Evolutionary conservation across 2,888 invertebrate genomes (phyloP).

Genomic region (Taphrorychus bicolor): DNA sequence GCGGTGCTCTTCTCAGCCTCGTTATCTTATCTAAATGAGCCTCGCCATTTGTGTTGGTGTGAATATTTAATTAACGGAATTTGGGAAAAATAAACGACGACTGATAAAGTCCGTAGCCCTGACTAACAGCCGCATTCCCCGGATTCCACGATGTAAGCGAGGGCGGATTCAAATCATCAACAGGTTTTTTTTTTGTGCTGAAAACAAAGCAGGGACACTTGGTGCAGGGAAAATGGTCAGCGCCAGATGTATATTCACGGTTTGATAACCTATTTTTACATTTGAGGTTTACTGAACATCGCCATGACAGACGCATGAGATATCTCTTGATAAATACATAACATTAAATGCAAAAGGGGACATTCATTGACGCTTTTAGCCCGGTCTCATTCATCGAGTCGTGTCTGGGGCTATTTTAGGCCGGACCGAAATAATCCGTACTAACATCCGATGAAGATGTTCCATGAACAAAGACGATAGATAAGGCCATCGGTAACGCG

Average conservation of each 20-base stretch:
- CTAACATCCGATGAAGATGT: background rate
- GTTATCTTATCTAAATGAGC: slow-evolving; percentile 49
- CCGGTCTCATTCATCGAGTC: slow-evolving; percentile 13
- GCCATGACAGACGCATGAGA: background rate
- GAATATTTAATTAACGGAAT: slow-evolving; percentile 51
- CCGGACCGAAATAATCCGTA: slow-evolving; percentile 13
- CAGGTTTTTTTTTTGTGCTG: background rate
- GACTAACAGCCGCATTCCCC: slow-evolving; percentile 22
- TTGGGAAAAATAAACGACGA: slow-evolving; percentile 38
- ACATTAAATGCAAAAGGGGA: background rate
- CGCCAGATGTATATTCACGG: too few relatives aligned
- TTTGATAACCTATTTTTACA: background rate
- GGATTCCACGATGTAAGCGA: background rate
- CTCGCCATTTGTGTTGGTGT: slow-evolving; percentile 50
- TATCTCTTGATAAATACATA: background rate
- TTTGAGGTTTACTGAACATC: background rate
- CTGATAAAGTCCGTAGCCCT: slow-evolving; percentile 28
- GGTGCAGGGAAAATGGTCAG: too few relatives aligned
- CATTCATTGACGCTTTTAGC: slow-evolving; percentile 8
- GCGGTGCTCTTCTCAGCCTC: background rate
- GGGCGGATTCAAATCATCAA: too few relatives aligned
- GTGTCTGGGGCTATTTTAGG: slow-evolving; percentile 18
- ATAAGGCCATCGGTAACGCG: background rate
- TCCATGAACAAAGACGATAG: background rate
- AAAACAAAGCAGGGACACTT: too few relatives aligned